Percentiles rank a stretch among this genome's conserved stretches.
Evolutionary conservation across 2,113 vertebrate species (phyloP).

Genomic region (Gracilinanus agilis): DNA sequence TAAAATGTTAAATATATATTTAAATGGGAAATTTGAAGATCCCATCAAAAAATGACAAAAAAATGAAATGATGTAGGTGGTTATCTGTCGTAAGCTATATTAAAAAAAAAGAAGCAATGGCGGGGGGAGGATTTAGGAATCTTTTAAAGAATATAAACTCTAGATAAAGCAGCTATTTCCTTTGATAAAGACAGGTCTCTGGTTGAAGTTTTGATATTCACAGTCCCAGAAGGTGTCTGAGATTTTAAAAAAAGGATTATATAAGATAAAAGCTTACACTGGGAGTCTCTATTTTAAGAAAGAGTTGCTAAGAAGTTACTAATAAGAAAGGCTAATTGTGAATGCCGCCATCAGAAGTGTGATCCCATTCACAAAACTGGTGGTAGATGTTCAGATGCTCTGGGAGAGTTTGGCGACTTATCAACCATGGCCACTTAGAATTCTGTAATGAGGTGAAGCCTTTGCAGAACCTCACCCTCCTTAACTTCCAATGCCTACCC

Average conservation of each 20-base stretch:
- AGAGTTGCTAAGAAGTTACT: constrained; percentile 80
- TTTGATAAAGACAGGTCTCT: constrained; percentile 84
- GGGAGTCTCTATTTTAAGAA: constrained; percentile 81
- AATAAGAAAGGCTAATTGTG: constrained; percentile 74
- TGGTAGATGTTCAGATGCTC: constrained; percentile 49
- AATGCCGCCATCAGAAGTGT: constrained; percentile 58
- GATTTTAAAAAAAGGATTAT: constrained; percentile 79
- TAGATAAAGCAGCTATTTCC: constrained; percentile 80
- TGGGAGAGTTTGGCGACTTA: constrained; percentile 42
- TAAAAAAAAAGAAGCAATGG: constrained; percentile 63
- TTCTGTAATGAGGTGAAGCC: not conserved
- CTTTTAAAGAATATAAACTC: constrained; percentile 83
- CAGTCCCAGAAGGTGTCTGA: constrained; percentile 81
- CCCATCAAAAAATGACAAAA: constrained; percentile 83
- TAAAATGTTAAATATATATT: constrained; percentile 82
- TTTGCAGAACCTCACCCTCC: not conserved
- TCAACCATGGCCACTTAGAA: not conserved
- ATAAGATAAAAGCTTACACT: constrained; percentile 82
- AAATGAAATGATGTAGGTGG: constrained; percentile 81
- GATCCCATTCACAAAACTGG: constrained; percentile 80
- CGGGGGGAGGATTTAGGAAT: constrained; percentile 83
- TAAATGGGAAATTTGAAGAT: constrained; percentile 79
- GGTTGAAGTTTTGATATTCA: constrained; percentile 84
- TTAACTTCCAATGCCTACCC: not conserved
- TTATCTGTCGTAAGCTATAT: constrained; percentile 82